phyloP scores from a whole-genome alignment of 2,888 invertebrate genomes.

The Eutolmus rufibarbis region DNA sequence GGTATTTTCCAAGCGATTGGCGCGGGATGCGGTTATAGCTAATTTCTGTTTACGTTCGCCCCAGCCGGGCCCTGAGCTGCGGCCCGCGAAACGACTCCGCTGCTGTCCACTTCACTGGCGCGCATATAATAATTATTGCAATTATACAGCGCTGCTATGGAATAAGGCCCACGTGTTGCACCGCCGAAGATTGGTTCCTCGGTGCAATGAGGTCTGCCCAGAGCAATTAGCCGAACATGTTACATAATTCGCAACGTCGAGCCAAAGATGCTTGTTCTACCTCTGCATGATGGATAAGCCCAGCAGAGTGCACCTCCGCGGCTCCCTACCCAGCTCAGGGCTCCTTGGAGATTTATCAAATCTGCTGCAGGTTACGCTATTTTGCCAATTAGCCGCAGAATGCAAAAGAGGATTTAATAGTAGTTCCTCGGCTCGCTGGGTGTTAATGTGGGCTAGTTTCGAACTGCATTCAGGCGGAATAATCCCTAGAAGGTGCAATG shows the following conservation, averaged over 20 bases:
- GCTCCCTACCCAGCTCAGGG: background rate
- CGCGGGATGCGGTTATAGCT: slow-evolving; percentile 19
- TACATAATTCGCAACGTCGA: slow-evolving; percentile 30
- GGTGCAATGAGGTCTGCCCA: slow-evolving; percentile 20
- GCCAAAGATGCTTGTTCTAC: background rate
- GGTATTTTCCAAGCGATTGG: slow-evolving; percentile 1
- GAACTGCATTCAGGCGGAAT: background rate
- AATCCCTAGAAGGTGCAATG: background rate
- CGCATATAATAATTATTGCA: slow-evolving; percentile 39
- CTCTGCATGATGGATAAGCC: slow-evolving; percentile 1
- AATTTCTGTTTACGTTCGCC: slow-evolving; percentile 23
- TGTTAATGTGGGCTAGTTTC: background rate
- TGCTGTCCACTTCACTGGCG: slow-evolving; percentile 21
- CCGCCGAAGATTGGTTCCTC: slow-evolving; percentile 27
- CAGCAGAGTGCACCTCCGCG: background rate
- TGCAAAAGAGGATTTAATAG: background rate
- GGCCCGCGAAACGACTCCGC: background rate
- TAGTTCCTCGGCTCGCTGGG: background rate
- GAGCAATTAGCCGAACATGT: slow-evolving; percentile 32
- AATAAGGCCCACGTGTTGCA: slow-evolving; percentile 40
- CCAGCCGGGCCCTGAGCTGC: background rate
- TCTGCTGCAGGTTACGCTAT: slow-evolving; percentile 1
- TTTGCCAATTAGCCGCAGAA: slow-evolving; percentile 7
- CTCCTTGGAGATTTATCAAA: background rate
- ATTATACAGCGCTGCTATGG: slow-evolving; percentile 15